phyloP scores from a whole-genome alignment of 2,113 vertebrate species.

The Panthera uncia region DNA sequence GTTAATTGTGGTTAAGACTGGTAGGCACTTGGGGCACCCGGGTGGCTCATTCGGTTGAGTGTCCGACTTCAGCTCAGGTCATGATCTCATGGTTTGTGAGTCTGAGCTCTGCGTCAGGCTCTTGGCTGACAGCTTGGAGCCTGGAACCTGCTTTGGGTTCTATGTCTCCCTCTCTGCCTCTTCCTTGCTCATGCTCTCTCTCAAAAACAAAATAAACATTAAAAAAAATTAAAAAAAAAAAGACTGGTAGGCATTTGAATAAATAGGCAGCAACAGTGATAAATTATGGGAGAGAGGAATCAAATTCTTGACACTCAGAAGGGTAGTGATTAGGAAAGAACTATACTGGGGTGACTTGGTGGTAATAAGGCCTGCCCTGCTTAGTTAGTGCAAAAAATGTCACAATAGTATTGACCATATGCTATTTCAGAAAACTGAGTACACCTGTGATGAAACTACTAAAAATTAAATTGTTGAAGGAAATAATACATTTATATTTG shows the following conservation, averaged over 20 bases:
- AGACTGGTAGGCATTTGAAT: neutral
- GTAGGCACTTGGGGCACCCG: too few relatives aligned
- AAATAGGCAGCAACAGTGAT: neutral
- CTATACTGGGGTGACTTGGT: neutral
- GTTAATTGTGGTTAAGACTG: neutral
- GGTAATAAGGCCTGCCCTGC: neutral
- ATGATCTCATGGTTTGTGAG: too few relatives aligned
- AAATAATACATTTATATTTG: neutral
- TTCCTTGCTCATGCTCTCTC: too few relatives aligned
- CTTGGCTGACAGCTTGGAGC: too few relatives aligned
- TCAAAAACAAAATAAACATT: too few relatives aligned
- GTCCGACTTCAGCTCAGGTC: too few relatives aligned
- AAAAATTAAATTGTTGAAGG: neutral
- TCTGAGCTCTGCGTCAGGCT: too few relatives aligned
- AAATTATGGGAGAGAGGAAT: neutral
- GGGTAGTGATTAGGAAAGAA: neutral
- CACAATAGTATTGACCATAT: neutral
- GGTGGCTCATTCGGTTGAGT: too few relatives aligned
- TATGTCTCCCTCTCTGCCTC: too few relatives aligned
- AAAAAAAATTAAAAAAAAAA: too few relatives aligned
- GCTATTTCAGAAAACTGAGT: neutral
- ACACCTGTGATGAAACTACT: neutral
- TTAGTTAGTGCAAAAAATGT: neutral
- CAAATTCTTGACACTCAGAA: neutral
- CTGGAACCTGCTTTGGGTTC: too few relatives aligned